Evolutionary conservation across 2,888 invertebrate species (phyloP).

Genomic region (Rhimphoctona megacephalus): DNA sequence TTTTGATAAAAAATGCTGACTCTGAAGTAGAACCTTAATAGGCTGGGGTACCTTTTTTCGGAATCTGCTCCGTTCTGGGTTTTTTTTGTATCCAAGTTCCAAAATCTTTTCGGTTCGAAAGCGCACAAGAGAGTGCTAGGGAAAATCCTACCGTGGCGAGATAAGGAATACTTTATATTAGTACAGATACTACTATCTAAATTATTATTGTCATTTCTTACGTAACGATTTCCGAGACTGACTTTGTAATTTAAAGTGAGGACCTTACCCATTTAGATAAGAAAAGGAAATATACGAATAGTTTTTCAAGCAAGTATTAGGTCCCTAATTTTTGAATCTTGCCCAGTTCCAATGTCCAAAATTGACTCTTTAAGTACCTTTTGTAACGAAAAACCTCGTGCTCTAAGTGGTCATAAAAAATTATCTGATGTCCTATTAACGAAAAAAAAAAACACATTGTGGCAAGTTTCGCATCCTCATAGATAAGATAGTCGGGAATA

Average conservation of each 20-base stretch:
- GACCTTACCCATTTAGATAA: background rate
- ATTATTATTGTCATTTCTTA: background rate
- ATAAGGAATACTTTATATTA: background rate
- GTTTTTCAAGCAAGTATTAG: constrained; percentile 14
- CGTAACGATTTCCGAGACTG: background rate
- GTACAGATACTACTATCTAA: background rate
- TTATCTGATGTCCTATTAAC: background rate
- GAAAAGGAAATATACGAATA: background rate
- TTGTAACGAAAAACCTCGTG: background rate
- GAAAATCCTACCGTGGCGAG: background rate
- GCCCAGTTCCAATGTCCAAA: background rate
- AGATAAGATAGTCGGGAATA: background rate
- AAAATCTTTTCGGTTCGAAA: background rate
- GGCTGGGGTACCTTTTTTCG: background rate
- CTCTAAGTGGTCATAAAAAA: background rate
- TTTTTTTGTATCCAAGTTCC: background rate
- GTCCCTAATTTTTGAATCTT: background rate
- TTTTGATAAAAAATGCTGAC: background rate
- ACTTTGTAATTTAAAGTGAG: background rate
- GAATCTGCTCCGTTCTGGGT: background rate
- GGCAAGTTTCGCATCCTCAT: background rate
- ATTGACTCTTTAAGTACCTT: background rate
- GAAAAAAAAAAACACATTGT: background rate
- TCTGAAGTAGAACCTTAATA: background rate
- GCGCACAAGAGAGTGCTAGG: background rate